These are phyloP conservation scores for Mastacembelus armatus DNA, from an alignment of 2,797 vertebrate genomes.

Conservation along the genomic window DNA sequence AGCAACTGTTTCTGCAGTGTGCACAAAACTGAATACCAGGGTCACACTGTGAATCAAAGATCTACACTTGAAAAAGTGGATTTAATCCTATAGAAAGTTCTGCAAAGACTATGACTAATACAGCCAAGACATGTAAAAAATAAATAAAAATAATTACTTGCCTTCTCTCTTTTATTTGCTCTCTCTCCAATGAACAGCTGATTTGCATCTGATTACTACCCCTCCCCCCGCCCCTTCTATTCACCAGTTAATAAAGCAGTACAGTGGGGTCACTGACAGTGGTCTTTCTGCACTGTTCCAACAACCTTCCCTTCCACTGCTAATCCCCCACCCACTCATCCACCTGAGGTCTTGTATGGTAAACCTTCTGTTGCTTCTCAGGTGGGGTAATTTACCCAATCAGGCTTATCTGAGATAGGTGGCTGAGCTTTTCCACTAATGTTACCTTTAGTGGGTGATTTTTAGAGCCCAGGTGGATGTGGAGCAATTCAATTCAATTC, in stretches of 20 bases:
- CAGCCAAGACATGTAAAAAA: conserved; percentile 44
- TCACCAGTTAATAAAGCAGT: conserved; percentile 33
- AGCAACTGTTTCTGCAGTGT: conserved; percentile 38
- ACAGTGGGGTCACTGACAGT: too few relatives aligned
- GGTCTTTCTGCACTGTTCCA: too few relatives aligned
- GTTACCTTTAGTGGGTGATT: conserved; percentile 32
- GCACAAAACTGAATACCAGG: conserved; percentile 52
- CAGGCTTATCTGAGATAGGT: conserved; percentile 39
- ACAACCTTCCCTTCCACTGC: background rate
- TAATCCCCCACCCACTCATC: too few relatives aligned
- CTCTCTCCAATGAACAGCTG: conserved; percentile 51
- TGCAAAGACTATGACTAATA: conserved; percentile 47
- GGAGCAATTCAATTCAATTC: too few relatives aligned
- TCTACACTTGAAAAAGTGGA: conserved; percentile 53
- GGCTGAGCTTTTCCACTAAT: conserved; percentile 71
- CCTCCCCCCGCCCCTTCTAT: background rate
- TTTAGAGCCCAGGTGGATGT: conserved; percentile 22
- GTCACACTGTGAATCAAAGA: conserved; percentile 56
- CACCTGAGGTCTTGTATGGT: conserved; percentile 38
- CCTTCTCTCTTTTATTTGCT: conserved; percentile 39
- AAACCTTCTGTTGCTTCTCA: conserved; percentile 53
- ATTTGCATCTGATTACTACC: conserved; percentile 54
- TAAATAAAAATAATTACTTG: conserved; percentile 51
- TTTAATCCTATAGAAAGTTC: conserved; percentile 38
- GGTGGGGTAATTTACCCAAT: conserved; percentile 53